Evolutionary conservation across 2,888 invertebrate genomes (phyloP), one percentile per base, ranked within the genome.

Genomic region (Priocnemis perturbator): DNA sequence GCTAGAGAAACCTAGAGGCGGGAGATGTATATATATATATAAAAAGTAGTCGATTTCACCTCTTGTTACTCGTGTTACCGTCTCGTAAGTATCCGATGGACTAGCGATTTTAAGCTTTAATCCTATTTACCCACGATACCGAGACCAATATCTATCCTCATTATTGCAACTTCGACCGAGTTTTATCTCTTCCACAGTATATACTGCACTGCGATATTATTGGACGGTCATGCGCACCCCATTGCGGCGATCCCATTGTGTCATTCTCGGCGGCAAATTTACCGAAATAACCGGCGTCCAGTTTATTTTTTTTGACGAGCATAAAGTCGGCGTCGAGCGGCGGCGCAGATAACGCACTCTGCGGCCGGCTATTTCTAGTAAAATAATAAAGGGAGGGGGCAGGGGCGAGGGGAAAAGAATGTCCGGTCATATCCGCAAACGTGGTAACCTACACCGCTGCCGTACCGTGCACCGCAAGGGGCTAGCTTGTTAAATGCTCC

Each of bases 401-500:
- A 26, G 20, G 45, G 9, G 47, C 21, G 59, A 47, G 19, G 15
- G 21, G 47, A 60, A 20, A 73, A 55, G 64, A 65, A 47, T 58
- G 58, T 65, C 52, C 53, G 55, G 44, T 48, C 52, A 52, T 67
- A 68, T 69, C 57, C 45, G 69, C 60, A 60, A 74, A 65, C 59
- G 58, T 26, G 59, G 47, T 44, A 45, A 30, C 44, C 11, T 19
- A 9, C 19, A 23, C 26, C 44, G n/a, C 11, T 19, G 60, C 45
- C 17, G 60, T 47, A 53, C 14, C 37, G 21, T 50, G 45, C 67
- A 69, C 71, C 71, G 73, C 79, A 75, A 78, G 65, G 59, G 77
- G 73, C 76, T 69, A 71, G 65, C 71, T 78, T 77, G 78, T 79
- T 79, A 79, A 79, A 80, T 77, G 80, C 75, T 72, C 69, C 77